Percentiles rank a stretch among this genome's conserved stretches.
Evolutionary conservation across 1,140 invertebrate genomes (phyloP).

Genomic region (Coptotermes formosanus): DNA sequence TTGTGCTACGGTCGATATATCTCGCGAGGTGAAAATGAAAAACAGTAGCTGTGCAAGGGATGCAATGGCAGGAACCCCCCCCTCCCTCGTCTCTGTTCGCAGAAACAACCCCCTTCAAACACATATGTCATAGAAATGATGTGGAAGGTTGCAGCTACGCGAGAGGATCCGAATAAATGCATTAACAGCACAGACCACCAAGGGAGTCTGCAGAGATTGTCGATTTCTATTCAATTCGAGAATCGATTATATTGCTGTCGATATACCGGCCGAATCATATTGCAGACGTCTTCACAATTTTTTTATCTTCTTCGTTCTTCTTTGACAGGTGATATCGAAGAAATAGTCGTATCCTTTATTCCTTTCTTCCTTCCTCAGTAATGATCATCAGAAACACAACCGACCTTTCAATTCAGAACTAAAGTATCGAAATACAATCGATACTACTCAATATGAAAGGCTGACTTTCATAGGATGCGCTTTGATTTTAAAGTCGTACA

Average conservation of each 20-base stretch:
- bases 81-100: background rate
- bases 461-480: background rate
- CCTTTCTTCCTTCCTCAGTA: background rate
- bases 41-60: background rate
- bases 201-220: background rate
- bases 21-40: background rate
- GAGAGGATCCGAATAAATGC: background rate
- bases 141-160: background rate
- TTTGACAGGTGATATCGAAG: slow-evolving; percentile 18
- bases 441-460: background rate
- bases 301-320: background rate
- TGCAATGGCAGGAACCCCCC: background rate
- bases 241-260: background rate
- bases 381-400: background rate
- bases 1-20: background rate
- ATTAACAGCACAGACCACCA: slow-evolving; percentile 5
- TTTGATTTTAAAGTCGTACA: background rate
- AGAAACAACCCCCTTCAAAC: background rate
- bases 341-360: background rate
- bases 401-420: background rate
- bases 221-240: slow-evolving; percentile 16
- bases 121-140: slow-evolving; percentile 1
- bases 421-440: background rate
- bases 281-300: slow-evolving; percentile 14
- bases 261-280: background rate